Conservation (phyloP, 2,888 invertebrate species). For the Chaetogeoica ovagalla region DNA sequence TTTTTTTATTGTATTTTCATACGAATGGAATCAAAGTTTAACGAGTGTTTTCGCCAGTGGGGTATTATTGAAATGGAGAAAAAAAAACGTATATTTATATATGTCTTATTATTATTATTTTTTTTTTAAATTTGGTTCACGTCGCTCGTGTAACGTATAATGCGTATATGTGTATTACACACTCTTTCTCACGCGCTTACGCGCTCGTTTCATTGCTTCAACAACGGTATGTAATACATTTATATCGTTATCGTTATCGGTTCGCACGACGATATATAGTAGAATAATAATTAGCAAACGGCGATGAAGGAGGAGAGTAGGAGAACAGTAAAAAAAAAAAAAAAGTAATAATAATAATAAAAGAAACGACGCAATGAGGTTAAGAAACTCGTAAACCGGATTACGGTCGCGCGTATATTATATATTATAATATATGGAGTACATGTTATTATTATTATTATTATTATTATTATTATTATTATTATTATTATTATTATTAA, state of each 20-base stretch:
- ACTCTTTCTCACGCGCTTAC: slow-evolving; percentile 31
- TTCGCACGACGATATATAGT: slow-evolving; percentile 32
- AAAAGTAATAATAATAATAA: too few species aligned
- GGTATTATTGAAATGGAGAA: too few species aligned
- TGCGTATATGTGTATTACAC: not conserved
- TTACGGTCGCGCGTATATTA: slow-evolving; percentile 2
- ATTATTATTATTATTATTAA: too few species aligned
- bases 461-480: too few species aligned
- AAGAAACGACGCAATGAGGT: not conserved
- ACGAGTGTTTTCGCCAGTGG: too few species aligned
- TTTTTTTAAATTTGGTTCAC: too few species aligned
- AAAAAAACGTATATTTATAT: too few species aligned
- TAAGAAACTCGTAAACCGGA: slow-evolving; percentile 11
- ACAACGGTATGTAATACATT: too few species aligned
- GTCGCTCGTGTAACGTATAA: too few species aligned
- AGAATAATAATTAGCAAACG: slow-evolving; percentile 19
- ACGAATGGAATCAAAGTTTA: too few species aligned
- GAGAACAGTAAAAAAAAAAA: not conserved
- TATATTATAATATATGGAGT: not conserved
- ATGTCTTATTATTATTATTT: too few species aligned
- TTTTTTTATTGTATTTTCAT: too few species aligned
- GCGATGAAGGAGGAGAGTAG: not conserved
- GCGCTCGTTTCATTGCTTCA: not conserved
- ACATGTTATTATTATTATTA: not conserved
- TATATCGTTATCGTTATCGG: slow-evolving; percentile 5